A percentile compares a stretch with the other conserved stretches of the same genome.
These are phyloP conservation scores for Lagenorhynchus albirostris DNA, from an alignment of 2,113 vertebrate species.

Conservation along the genomic window DNA sequence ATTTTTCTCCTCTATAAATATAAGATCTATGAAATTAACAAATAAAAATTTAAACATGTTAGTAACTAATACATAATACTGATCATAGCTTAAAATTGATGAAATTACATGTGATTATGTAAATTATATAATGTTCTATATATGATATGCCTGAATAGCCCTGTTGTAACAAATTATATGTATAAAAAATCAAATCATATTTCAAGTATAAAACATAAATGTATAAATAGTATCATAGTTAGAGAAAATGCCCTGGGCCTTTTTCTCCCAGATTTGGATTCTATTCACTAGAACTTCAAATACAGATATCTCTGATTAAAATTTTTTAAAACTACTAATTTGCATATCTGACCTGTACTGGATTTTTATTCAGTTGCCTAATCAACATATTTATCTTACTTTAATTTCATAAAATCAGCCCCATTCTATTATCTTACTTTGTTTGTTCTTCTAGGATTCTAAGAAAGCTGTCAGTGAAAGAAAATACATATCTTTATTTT, in stretches of 20 bases:
- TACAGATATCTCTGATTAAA: neutral
- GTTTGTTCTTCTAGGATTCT: neutral
- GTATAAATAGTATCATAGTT: neutral
- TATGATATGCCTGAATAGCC: neutral
- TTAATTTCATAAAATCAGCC: neutral
- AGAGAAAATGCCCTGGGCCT: rapidly evolving
- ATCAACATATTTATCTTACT: neutral
- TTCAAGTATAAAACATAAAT: neutral
- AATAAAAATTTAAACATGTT: neutral
- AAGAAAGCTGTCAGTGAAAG: neutral
- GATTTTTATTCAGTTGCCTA: neutral
- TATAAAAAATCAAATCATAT: neutral
- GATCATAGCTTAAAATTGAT: neutral
- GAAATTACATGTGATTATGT: neutral
- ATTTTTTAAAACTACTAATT: neutral
- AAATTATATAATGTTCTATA: neutral
- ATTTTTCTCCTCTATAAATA: neutral
- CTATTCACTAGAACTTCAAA: neutral
- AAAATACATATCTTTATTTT: neutral
- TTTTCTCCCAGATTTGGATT: neutral
- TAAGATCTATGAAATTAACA: neutral
- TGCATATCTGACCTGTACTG: neutral
- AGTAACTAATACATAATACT: neutral
- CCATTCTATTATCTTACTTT: neutral
- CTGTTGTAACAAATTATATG: neutral